A percentile compares a stretch with the other conserved stretches of the same genome.
These are phyloP conservation scores for Petroica traversi DNA, from an alignment of 2,113 vertebrate genomes.

Conservation along the genomic window DNA sequence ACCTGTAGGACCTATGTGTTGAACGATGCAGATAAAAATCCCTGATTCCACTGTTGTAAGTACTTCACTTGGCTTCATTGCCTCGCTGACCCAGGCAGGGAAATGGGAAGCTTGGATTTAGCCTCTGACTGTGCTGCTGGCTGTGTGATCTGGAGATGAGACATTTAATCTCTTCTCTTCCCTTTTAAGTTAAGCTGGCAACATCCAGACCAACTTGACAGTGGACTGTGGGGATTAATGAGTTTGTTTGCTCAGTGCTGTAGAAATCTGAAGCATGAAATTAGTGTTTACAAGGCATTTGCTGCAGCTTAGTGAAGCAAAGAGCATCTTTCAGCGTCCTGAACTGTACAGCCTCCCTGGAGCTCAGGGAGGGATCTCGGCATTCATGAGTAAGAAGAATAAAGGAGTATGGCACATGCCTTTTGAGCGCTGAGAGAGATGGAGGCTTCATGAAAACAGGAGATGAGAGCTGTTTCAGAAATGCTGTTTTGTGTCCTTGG, in stretches of 20 bases:
- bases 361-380: neutral
- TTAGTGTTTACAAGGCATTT: constrained; percentile 16
- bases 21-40: neutral
- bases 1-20: neutral
- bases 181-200: neutral
- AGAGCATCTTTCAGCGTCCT: neutral
- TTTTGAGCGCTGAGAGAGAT: neutral
- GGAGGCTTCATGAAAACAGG: neutral
- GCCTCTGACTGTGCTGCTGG: neutral
- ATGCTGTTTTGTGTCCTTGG: neutral
- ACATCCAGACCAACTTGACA: neutral
- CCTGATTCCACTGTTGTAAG: neutral
- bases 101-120: neutral
- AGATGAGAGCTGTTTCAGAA: neutral
- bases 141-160: neutral
- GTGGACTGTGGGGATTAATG: neutral
- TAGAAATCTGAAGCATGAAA: constrained; percentile 23
- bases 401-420: neutral
- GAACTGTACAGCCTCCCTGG: neutral
- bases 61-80: neutral
- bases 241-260: neutral
- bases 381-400: neutral
- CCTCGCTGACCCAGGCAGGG: neutral
- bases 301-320: neutral
- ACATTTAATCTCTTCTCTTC: constrained; percentile 9